Base-by-base conservation (phyloP, 1,140 invertebrate species). In the Vollenhovia emeryi region DNA sequence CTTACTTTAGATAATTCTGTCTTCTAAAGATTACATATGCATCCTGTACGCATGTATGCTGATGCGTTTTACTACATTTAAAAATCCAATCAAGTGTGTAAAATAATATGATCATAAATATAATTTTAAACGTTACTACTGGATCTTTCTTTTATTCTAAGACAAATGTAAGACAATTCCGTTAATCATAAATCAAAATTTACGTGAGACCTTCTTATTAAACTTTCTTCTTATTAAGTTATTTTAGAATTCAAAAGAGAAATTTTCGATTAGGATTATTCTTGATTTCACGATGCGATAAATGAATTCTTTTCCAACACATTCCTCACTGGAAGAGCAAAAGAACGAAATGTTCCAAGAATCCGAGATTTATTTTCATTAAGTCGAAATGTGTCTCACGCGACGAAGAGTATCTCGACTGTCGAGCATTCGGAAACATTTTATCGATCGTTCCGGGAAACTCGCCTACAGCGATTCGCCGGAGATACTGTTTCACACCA, bases 381-480 rank as follows among this genome's bases (percentile, higher is more conserved):
- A 33, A 82, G 6, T 40, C 15, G 15, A 59, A 50, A 50, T 55
- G 21, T 13, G 24, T 30, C 30, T 24, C n/a, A 33, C 43, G 13
- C 1, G 52, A 62, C 68, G 2, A 33, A 27, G 50, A 60, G 21
- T n/a, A 24, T 80, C 33, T 73, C 24, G 1, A 18, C 6, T 52
- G 45, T 40, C 30, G 9, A 69, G 33, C 27, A 52, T 87, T 86
- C 64, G 55, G 57, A 88, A 66, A 74, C 57, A 43, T 73, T 45
- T 48, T 48, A 88, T 87, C 86, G 86, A 88, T 75, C 74, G 73
- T 88, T 74, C 86, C 57, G 45, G 50, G 27, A 87, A 84, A n/a
- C 36, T 40, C 50, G 9, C n/a, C 21, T 21, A 43, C 30, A 30
- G 30, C 36, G 66, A 73, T 87, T 87, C 68, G 66, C 68, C 52